phyloP scores from a whole-genome alignment of 30 jellyfish, hydroid and myxozoan species.

The Aurelia sp. region DNA sequence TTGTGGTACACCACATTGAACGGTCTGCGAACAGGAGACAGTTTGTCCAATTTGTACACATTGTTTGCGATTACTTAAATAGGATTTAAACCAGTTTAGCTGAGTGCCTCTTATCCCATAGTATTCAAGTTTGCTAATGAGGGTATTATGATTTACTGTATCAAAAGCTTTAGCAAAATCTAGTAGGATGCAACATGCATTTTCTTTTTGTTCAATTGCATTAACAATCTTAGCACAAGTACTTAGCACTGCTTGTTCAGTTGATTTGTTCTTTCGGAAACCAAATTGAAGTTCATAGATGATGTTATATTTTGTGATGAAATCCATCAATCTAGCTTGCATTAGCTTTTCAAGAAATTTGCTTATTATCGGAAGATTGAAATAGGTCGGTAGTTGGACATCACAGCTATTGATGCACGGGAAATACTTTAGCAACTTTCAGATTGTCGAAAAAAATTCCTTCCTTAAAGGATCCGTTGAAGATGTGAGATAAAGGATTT shows the following conservation, averaged over 20 bases:
- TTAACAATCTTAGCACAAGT: not conserved
- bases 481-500: too few species aligned
- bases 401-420: not conserved
- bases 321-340: not conserved
- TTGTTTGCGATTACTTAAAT: not conserved
- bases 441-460: too few species aligned
- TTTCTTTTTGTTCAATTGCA: conserved; percentile 3
- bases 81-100: conserved; percentile 11
- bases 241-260: not conserved
- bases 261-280: not conserved
- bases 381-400: not conserved
- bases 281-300: conserved; percentile 20
- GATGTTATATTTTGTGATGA: not conserved
- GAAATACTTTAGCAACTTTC: not conserved
- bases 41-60: not conserved
- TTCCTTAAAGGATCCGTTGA: too few species aligned
- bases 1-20: conserved; percentile 13
- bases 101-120: conserved; percentile 17
- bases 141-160: too few species aligned
- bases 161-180: not conserved
- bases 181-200: conserved; percentile 10
- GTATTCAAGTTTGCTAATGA: too few species aligned
- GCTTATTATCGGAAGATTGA: too few species aligned
- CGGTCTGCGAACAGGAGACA: not conserved
- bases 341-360: not conserved